Base-by-base conservation (phyloP, 2,888 invertebrate species). In the Orthonychiurus folsomi region DNA sequence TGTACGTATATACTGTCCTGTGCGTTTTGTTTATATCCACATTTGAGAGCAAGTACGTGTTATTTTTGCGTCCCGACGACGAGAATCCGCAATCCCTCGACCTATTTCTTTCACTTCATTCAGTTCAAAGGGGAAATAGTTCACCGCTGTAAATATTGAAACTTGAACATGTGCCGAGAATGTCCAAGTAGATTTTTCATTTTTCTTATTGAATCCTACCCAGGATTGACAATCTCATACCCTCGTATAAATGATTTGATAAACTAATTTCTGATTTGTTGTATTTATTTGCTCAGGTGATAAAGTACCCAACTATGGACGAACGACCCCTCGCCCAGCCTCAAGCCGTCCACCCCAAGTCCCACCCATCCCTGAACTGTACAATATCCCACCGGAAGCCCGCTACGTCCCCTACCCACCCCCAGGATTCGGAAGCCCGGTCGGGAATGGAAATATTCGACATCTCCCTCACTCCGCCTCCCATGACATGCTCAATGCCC, bases 371-470 rank as follows among this genome's bases (percentile, higher is more conserved):
- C 87, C 87, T 75, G 88, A 87, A 57, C 85, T 87, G 48, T 88
- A 86, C 80, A 88, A 88, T 76, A 87, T 87, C 84, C 86, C 87
- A 1, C 73, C 74, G 27, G 75, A 75, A 66, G 87, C 88, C 66
- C 80, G 88, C 74, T 89, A 89, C 76, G 80, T 89, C 62, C 88
- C 88, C 1, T 89, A 88, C 78, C 88, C 89, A 37, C 88, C 88
- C 75, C 80, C 86, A 26, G 80, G 85, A 75, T 85, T 85, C 68
- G 82, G 83, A 0, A 70, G 68, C 62, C 75, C 79, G 2, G 81
- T 79, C 65, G 74, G 79, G 80, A 52, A 75, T 83, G 75, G 83
- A 83, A 37, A 83, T 82, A 72, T 81, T 82, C 21, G 80, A 82
- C 74, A 79, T 82, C 73, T 82, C 60, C 74, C 65, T 73, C 58